phyloP scores from a whole-genome alignment of 2,888 invertebrate species.

The Toxonevra muliebris region DNA sequence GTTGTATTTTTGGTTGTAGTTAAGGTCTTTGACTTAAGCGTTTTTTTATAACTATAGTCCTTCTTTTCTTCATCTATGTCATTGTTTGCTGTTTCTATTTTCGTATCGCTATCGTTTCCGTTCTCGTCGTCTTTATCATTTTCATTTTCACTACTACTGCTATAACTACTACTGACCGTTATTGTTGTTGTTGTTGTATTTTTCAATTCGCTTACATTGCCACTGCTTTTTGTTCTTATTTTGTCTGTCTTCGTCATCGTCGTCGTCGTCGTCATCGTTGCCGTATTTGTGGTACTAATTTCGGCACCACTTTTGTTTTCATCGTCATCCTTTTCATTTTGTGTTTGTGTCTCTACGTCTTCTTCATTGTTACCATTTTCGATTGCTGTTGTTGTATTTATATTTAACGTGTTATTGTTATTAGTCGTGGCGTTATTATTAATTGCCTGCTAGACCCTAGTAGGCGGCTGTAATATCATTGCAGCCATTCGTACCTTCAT shows the following conservation, averaged over 20 bases:
- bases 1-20: slow-evolving; percentile 12
- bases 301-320: background rate
- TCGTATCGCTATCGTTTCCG: too few species aligned
- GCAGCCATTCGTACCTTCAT: slow-evolving; percentile 91
- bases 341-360: slow-evolving; percentile 35
- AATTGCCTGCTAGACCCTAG: slow-evolving; percentile 74
- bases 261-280: slow-evolving; percentile 35
- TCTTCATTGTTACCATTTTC: slow-evolving; percentile 31
- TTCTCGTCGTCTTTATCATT: too few species aligned
- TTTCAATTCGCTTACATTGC: slow-evolving; percentile 12
- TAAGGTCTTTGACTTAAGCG: slow-evolving; percentile 9
- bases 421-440: slow-evolving; percentile 49
- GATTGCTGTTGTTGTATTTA: slow-evolving; percentile 40
- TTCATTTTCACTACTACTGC: background rate
- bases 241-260: background rate
- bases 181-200: slow-evolving; percentile 7
- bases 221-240: background rate
- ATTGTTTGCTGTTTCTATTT: too few species aligned
- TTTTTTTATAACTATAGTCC: background rate
- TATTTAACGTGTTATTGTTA: slow-evolving; percentile 42
- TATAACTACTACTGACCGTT: background rate
- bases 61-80: too few species aligned
- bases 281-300: slow-evolving; percentile 16
- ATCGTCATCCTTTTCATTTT: slow-evolving; percentile 24
- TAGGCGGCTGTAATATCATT: slow-evolving; percentile 88